These are phyloP conservation scores for Stegostoma tigrinum DNA, from an alignment of 2,113 vertebrate species.

Conservation along the genomic window DNA sequence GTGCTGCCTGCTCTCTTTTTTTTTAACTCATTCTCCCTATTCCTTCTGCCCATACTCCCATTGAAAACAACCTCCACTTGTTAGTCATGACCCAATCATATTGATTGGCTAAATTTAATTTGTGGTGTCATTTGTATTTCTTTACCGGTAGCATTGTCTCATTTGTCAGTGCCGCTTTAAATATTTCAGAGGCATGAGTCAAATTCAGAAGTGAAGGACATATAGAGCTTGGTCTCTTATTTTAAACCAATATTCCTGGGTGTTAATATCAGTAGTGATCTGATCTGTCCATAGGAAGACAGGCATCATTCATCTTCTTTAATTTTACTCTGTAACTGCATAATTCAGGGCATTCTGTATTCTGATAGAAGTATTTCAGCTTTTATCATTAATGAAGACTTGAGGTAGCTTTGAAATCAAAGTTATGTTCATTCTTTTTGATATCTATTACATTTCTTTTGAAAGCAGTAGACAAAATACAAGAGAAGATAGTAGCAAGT, in stretches of 20 bases:
- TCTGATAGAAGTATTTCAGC: neutral
- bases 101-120: neutral
- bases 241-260: constrained; percentile 5
- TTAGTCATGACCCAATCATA: neutral
- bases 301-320: constrained; percentile 28
- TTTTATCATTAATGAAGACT: neutral
- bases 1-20: neutral
- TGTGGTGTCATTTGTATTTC: neutral
- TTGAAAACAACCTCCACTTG: neutral
- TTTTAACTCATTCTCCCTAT: neutral
- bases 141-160: neutral
- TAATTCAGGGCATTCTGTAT: neutral
- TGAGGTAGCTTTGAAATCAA: neutral
- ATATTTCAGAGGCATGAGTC: neutral
- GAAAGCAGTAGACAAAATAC: neutral
- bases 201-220: constrained; percentile 2
- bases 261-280: neutral
- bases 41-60: neutral
- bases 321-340: neutral
- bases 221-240: neutral
- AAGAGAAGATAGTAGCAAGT: neutral
- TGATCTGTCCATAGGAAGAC: constrained; percentile 14
- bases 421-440: neutral
- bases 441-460: neutral
- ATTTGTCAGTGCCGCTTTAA: neutral